A percentile compares a stretch with the other conserved stretches of the same genome.
phyloP scores from a whole-genome alignment of 2,888 invertebrate genomes.

The Apocheima hispidaria region DNA sequence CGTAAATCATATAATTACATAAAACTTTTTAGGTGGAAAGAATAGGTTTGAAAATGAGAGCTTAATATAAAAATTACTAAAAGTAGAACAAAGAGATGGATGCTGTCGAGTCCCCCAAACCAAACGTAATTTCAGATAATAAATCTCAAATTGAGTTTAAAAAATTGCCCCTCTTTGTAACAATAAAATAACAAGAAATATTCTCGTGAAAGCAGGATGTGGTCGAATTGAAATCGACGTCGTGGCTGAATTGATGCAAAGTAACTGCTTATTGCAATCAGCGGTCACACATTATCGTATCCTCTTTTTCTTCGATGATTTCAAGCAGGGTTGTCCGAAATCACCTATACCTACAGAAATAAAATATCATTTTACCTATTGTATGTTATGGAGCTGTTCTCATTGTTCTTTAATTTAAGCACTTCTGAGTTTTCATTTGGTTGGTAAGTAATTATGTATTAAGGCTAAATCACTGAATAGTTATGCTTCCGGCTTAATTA shows the following conservation, averaged over 20 bases:
- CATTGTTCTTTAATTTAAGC: too few species aligned
- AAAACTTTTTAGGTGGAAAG: too few species aligned
- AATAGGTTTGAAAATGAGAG: too few species aligned
- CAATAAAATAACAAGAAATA: slow-evolving; percentile 65
- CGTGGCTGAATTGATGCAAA: slow-evolving; percentile 76
- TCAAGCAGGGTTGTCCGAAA: slow-evolving; percentile 51
- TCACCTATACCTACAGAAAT: too few species aligned
- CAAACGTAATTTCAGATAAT: slow-evolving; percentile 3
- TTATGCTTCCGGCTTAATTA: too few species aligned
- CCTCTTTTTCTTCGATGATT: slow-evolving; percentile 67
- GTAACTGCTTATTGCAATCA: slow-evolving; percentile 82
- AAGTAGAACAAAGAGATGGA: not conserved
- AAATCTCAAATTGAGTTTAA: slow-evolving; percentile 44
- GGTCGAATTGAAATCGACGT: slow-evolving; percentile 82
- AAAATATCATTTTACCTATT: too few species aligned
- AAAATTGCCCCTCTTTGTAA: slow-evolving; percentile 48
- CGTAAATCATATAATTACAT: too few species aligned
- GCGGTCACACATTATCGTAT: slow-evolving; percentile 73
- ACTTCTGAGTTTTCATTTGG: too few species aligned
- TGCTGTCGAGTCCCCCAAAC: not conserved
- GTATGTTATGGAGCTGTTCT: too few species aligned
- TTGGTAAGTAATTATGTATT: too few species aligned
- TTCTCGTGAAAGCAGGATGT: slow-evolving; percentile 81
- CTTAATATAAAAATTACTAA: too few species aligned
- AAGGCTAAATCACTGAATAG: too few species aligned